phyloP scores from a whole-genome alignment of 2,888 invertebrate genomes.

The Ashinkailepas kermadecensis region DNA sequence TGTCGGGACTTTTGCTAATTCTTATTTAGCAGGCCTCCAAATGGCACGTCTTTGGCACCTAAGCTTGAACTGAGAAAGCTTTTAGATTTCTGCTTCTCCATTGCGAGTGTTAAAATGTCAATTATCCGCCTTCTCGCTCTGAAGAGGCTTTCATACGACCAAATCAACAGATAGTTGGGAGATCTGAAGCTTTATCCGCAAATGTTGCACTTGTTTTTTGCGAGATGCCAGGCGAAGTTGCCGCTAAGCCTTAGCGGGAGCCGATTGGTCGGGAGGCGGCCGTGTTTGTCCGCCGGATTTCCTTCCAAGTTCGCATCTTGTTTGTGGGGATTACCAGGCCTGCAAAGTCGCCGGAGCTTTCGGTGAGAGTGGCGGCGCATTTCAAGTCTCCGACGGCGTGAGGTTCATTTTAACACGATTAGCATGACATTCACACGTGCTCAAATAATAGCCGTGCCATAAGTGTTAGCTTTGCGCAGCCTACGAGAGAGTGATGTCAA shows the following conservation, averaged over 20 bases:
- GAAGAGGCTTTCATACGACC: neutral
- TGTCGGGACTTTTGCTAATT: neutral
- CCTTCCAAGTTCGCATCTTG: neutral
- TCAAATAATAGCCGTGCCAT: too few relatives aligned
- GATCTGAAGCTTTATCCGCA: neutral
- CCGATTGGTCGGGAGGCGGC: neutral
- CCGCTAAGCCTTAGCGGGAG: neutral
- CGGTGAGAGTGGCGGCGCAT: too few relatives aligned
- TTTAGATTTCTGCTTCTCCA: neutral
- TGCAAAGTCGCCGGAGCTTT: neutral
- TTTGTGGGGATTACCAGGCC: neutral
- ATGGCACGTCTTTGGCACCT: neutral
- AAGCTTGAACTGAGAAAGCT: neutral
- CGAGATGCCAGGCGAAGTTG: neutral
- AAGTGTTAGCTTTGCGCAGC: too few relatives aligned
- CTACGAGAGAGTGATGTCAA: too few relatives aligned
- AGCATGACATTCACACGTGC: too few relatives aligned
- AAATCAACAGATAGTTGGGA: conserved; percentile 7
- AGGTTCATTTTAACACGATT: too few relatives aligned
- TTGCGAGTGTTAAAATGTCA: neutral
- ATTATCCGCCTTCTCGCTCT: neutral
- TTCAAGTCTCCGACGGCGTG: too few relatives aligned
- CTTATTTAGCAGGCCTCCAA: neutral
- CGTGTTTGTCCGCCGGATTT: neutral
- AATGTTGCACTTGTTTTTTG: neutral